Evolutionary conservation across 2,113 vertebrate species (phyloP).

Genomic region (Petromus typicus): DNA sequence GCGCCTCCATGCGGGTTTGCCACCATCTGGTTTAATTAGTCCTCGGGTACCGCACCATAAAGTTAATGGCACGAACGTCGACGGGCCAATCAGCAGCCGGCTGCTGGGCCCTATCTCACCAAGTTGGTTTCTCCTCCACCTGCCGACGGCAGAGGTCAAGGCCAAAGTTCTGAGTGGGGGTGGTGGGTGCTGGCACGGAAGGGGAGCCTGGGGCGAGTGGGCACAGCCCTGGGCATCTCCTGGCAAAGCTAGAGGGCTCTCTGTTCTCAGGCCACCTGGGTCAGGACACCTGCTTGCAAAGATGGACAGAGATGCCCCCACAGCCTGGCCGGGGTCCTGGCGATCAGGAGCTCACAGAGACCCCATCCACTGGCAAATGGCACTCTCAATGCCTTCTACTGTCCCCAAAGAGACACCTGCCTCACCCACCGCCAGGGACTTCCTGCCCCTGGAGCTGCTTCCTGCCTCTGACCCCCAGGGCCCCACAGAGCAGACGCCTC

Average conservation of each 20-base stretch:
- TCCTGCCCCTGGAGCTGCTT: not conserved
- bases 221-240: rapidly evolving
- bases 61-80: slow-evolving; percentile 83
- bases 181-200: rapidly evolving
- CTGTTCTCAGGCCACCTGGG: not conserved
- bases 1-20: slow-evolving; percentile 77
- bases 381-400: not conserved
- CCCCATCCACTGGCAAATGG: not conserved
- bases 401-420: rapidly evolving
- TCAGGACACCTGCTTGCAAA: not conserved
- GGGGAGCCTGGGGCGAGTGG: rapidly evolving
- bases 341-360: not conserved
- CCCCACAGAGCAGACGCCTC: not conserved
- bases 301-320: not conserved
- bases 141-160: slow-evolving; percentile 75
- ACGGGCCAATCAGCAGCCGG: slow-evolving; percentile 78
- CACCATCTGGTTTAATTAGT: slow-evolving; percentile 89
- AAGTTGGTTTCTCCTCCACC: slow-evolving; percentile 66
- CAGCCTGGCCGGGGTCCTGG: not conserved
- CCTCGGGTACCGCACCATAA: slow-evolving; percentile 83
- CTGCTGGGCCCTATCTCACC: slow-evolving; percentile 66
- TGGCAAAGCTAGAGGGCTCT: not conserved
- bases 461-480: not conserved
- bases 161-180: slow-evolving; percentile 62
- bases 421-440: not conserved